phyloP scores from a whole-genome alignment of 2,797 vertebrate species.

The Sebastiscus albofasciatus region DNA sequence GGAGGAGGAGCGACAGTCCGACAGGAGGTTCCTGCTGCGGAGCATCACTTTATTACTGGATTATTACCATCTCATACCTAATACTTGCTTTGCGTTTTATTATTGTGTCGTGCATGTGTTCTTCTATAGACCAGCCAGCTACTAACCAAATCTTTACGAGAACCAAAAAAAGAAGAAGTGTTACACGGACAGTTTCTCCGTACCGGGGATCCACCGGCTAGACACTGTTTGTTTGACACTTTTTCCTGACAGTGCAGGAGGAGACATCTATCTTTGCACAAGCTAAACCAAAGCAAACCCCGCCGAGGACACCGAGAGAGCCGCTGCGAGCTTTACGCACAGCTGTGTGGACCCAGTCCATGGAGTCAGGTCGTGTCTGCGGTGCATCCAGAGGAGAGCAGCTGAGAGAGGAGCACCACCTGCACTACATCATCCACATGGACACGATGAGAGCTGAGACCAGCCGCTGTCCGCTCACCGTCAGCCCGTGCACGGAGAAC shows the following conservation, averaged over 20 bases:
- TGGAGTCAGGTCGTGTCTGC: conserved; percentile 47
- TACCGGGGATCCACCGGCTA: conserved; percentile 25
- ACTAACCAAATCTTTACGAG: conserved; percentile 72
- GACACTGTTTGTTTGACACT: conserved; percentile 57
- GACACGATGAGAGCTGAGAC: conserved; percentile 13
- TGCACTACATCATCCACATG: conserved; percentile 36
- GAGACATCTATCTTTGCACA: conserved; percentile 31
- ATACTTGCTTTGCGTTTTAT: conserved; percentile 54
- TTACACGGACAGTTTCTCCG: conserved; percentile 41
- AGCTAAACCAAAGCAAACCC: conserved; percentile 72
- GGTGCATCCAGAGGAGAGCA: conserved; percentile 14
- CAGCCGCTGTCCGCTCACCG: conserved; percentile 20
- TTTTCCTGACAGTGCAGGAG: conserved; percentile 52
- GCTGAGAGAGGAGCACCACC: conserved; percentile 15
- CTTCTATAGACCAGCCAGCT: conserved; percentile 69
- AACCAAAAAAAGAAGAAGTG: conserved; percentile 69
- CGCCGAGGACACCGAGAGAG: conserved; percentile 19
- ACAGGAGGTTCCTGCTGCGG: conserved; percentile 64
- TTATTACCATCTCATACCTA: conserved; percentile 64
- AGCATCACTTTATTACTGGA: conserved; percentile 73
- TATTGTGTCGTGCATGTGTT: conserved; percentile 36
- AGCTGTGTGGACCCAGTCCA: conserved; percentile 57
- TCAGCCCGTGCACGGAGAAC: conserved; percentile 32
- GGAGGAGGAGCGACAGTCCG: conserved; percentile 73
- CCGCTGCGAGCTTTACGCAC: conserved; percentile 63